These are phyloP conservation scores for Triops cancriformis DNA, from an alignment of 1,140 invertebrate genomes.

Conservation along the genomic window DNA sequence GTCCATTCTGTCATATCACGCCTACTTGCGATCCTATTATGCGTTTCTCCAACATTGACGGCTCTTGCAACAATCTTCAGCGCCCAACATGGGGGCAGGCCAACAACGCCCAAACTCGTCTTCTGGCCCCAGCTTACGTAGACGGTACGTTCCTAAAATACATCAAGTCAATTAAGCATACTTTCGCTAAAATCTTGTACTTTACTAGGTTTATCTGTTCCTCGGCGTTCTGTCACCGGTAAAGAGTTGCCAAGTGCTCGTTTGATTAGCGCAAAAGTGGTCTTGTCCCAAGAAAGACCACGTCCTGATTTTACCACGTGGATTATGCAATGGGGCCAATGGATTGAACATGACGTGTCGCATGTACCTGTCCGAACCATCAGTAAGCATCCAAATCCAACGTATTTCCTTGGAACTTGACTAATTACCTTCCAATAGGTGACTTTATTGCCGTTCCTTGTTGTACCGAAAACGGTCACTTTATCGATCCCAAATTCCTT, in stretches of 20 bases:
- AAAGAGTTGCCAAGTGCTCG: slow-evolving; percentile 44
- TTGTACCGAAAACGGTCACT: slow-evolving; percentile 26
- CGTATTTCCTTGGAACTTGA: not conserved
- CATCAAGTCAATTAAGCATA: not conserved
- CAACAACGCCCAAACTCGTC: not conserved
- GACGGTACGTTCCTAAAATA: slow-evolving; percentile 26
- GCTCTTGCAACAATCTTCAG: slow-evolving; percentile 45
- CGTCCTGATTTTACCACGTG: slow-evolving; percentile 38
- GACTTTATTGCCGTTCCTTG: slow-evolving; percentile 23
- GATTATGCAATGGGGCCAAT: slow-evolving; percentile 51
- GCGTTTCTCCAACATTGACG: slow-evolving; percentile 41
- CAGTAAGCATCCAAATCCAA: not conserved
- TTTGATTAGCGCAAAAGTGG: slow-evolving; percentile 41
- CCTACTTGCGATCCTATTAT: not conserved
- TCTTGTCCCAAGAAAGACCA: slow-evolving; percentile 38
- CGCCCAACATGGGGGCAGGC: slow-evolving; percentile 34
- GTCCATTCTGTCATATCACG: not conserved
- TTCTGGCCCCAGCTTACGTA: slow-evolving; percentile 14
- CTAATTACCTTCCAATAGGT: not conserved
- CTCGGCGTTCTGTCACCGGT: slow-evolving; percentile 48
- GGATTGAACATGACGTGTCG: slow-evolving; percentile 47
- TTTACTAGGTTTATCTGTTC: slow-evolving; percentile 52
- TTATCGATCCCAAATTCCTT: not conserved
- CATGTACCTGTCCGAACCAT: slow-evolving; percentile 18
- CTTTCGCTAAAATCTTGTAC: not conserved